Evolutionary conservation across 2,113 vertebrate genomes (phyloP), one percentile per base, ranked within the genome.

Genomic region (Ophiodon elongatus): DNA sequence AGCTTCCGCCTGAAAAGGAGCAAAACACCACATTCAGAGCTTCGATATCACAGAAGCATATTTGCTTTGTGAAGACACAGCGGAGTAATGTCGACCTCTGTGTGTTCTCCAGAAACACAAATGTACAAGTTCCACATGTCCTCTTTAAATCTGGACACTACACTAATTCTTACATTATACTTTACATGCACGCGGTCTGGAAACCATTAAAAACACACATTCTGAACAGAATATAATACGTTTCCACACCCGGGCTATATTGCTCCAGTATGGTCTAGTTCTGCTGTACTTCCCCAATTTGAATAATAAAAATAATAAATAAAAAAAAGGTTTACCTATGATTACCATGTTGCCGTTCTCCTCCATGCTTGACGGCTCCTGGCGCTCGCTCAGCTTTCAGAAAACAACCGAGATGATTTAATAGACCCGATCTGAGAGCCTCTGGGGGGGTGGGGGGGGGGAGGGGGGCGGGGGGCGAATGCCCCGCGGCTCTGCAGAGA

Each of bases 341-440:
- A 85, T 89, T 83, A 79, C 25, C 73, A 67, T 69, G 54, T 82
- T 81, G 87, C 80, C 76, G 4, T 71, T 65, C 76, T 77, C 60
- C 31, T 52, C 62, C 17, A 70, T 17, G 66, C 82, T 76, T 37
- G 63, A 79, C 77, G 79, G 75, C 70, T 83, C 69, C n/a, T 75
- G 79, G 83, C 71, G 79, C 75, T 84, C 65, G 63, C 66, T 39
- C 17, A 80, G 69, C 77, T 76, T 74, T 88, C 43, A 76, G 65
- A 87, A 91, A 93, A 91, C 74, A 83, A 71, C 70, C 37, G 50
- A 78, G 91, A 88, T 80, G 45, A 87, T 86, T 88, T 85, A 83
- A 86, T 80, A 85, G 85, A 73, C 35, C 62, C 72, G 67, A 85
- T 83, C 77, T 56, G 63, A 81, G 75, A 82, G 77, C 76, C 69